Evolutionary conservation across 2,113 vertebrate genomes (phyloP).

Genomic region (Aphyosemion australe): DNA sequence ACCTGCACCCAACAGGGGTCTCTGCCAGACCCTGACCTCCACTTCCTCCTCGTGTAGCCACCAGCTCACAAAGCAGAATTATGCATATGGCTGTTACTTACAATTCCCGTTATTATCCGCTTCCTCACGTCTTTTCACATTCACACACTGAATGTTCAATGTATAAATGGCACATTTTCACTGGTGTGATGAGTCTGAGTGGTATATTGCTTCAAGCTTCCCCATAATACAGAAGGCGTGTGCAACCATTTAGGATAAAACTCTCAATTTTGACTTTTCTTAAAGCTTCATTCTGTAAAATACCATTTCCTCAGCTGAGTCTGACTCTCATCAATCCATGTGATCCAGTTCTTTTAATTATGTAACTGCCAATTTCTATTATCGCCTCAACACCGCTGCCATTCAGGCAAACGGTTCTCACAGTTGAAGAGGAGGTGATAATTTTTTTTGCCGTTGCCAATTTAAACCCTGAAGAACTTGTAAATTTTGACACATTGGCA

Average conservation of each 20-base stretch:
- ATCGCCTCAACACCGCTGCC: conserved; percentile 39
- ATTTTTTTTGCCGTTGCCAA: conserved; percentile 62
- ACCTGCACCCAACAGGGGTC: conserved; percentile 75
- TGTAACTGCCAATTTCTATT: conserved; percentile 29
- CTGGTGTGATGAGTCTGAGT: conserved; percentile 3
- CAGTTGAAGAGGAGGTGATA: conserved; percentile 52
- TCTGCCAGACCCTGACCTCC: conserved; percentile 72
- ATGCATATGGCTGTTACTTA: conserved; percentile 57
- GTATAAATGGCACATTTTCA: background rate
- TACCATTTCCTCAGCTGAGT: background rate
- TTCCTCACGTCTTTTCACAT: background rate
- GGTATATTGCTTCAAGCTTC: background rate
- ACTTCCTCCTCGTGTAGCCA: conserved; percentile 58
- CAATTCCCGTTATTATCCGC: conserved; percentile 25
- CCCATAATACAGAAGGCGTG: background rate
- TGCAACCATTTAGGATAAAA: no score
- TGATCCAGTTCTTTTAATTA: conserved; percentile 22
- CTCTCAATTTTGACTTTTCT: background rate
- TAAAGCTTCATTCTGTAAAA: background rate
- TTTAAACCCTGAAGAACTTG: conserved; percentile 56
- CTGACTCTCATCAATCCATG: background rate
- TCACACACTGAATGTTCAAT: background rate
- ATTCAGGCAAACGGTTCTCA: conserved; percentile 24
- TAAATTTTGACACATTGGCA: conserved; percentile 55
- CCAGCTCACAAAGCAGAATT: conserved; percentile 54